Base-by-base conservation (phyloP, 2,888 invertebrate genomes). In the Nycteola revayana region DNA sequence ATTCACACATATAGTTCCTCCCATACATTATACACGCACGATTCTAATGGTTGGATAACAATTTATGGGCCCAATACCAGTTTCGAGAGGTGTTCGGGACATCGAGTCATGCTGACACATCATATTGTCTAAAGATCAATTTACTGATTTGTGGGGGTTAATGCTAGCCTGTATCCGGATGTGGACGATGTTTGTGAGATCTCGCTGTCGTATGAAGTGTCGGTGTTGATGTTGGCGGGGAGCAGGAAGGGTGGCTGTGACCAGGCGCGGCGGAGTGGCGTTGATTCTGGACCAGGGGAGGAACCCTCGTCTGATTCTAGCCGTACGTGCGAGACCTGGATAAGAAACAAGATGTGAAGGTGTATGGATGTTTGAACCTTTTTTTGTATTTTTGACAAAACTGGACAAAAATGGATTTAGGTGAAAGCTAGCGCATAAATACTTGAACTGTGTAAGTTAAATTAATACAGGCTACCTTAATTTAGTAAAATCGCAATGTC, bases 111-210 rank as follows among this genome's bases (percentile, higher is more conserved):
- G 44, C 48, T 45, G 39, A 45, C 39, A 56, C 46, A 50, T 41
- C 46, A 53, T 48, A 53, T 47, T 28, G 36, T 14, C 3, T 14
- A 14, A 32, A 48, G 32, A 18, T 44, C 53, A 48, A 56, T 56
- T 66, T 68, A 70, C 62, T 56, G 64, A 48, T 50, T 42, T 20
- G 39, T 56, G 35, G 57, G 42, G 32, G 34, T 42, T 49, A 36
- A 81, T 68, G 48, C 92, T 73, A 90, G 92, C 73, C 94, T 95
- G 77, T 95, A 95, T 43, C 95, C 96, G 1, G 96, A 96, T 9
- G 96, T 96, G 54, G 95, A 96, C 0, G 96, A 95, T 0, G 95
- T 95, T 74, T 94, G 94, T 2, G 95, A 95, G 40, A 94, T 91
- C 70, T 94, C 93, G 68, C 95, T 95, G 74, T 95, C 95, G 91